Evolutionary conservation across 2,113 vertebrate species (phyloP), one percentile per base, ranked within the genome.

Genomic region (Microcebus murinus): DNA sequence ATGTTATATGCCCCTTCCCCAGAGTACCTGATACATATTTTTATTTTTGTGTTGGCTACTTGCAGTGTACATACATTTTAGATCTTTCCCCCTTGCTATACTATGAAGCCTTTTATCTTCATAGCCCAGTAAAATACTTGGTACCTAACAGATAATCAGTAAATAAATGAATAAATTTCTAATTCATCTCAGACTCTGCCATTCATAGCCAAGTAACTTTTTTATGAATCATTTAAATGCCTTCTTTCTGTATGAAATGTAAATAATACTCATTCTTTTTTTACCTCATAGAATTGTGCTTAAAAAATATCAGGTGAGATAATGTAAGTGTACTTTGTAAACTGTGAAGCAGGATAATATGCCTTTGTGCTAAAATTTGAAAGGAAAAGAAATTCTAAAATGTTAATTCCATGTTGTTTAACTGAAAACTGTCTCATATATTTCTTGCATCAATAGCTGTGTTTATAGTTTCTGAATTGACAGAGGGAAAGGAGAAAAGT

Each of bases 311-410:
- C 68, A 70, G 6, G 3, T 73, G 25, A 95, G 48, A 84, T 45
- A 76, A 21, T 61, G 0, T 80, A 84, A 67, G 18, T 74, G 2
- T 83, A 42, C 73, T 79, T 90, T 29, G 0, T 71, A 61, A 83
- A 83, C 65, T 82, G 3, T 68, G 61, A 95, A 71, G 8, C 9
- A 86, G 36, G 31, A 67, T 91, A 70, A 45, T 82, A 42, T 57
- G 29, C 42, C 15, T 87, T 92, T 21, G 82, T 80, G 15, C 25
- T 89, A 90, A 94, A 83, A 85, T 8, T 63, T 65, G 15, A 77
- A 93, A 79, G 50, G 52, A 87, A 93, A 79, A 57, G 52, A 87
- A 94, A 79, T 94, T 94, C 59, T 85, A 82, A 90, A 88, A 89
- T 65, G 36, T 83, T 88, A 87, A 83, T 59, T 85, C 80, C 59